Base-by-base conservation (phyloP, 2,888 invertebrate genomes). In the Apeira syringaria region DNA sequence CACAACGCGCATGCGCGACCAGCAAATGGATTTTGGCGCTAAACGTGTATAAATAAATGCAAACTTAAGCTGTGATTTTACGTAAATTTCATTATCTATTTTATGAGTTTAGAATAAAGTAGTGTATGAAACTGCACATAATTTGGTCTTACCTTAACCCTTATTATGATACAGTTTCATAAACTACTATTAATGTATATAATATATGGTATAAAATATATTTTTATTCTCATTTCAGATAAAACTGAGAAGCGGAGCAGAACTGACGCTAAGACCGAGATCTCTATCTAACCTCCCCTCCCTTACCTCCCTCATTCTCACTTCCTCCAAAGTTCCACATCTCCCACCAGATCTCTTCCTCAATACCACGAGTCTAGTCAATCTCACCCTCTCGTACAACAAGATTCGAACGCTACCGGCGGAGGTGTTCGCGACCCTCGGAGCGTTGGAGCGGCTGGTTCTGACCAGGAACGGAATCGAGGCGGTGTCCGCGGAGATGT, bases 381-480 rank as follows among this genome's bases (percentile, higher is more conserved):
- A 11, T 1, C 42, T 74, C 1, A 45, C 56, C 1, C 42, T 74
- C n/a, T 44, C 52, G 28, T 3, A 3, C 0, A 63, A 65, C 22
- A 7, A 5, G 1, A 10, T 37, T 7, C 1, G 0, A 8, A 9
- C 2, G 7, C 2, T 30, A 2, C 15, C 40, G 5, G 24, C 0
- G 17, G 8, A 3, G 2, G n/a, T 31, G 20, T 27, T 42, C 15
- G 1, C n/a, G 0, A 0, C 1, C 1, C 26, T 35, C 13, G 1
- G 2, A 2, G n/a, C 13, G 31, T n/a, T 42, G 30, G 7, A 20
- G 26, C 8, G 5, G n/a, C 9, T 42, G 13, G 18, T 35, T 11
- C 26, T 42, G 4, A 20, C 12, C 8, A n/a, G 10, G 2, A 42
- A 42, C 26, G 0, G 2, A 12, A 12, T 42, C 4, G 3, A 1